Evolutionary conservation across 2,113 vertebrate genomes (phyloP).

Genomic region (Cyrtonyx montezumae): DNA sequence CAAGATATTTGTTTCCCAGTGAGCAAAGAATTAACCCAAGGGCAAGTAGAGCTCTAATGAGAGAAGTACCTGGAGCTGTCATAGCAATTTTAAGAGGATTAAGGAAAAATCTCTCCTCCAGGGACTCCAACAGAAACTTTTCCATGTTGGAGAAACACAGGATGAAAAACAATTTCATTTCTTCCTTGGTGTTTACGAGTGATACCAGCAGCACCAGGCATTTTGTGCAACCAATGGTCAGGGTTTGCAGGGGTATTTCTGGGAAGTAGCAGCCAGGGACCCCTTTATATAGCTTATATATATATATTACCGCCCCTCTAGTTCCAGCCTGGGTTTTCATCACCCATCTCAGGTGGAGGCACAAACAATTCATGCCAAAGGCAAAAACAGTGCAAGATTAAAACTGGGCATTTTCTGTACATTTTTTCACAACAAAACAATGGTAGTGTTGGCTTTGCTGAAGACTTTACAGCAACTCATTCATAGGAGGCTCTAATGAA

Average conservation of each 20-base stretch:
- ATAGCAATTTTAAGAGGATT: constrained; percentile 41
- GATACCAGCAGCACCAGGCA: background rate
- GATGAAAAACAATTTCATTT: constrained; percentile 34
- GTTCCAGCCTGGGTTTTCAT: background rate
- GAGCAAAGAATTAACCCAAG: background rate
- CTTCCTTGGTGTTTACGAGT: constrained; percentile 32
- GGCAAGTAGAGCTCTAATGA: background rate
- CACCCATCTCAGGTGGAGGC: background rate
- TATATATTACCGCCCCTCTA: background rate
- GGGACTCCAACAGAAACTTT: background rate
- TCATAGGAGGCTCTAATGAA: background rate
- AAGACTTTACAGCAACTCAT: background rate
- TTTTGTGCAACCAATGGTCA: background rate
- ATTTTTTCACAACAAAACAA: too few species aligned
- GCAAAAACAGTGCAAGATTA: background rate
- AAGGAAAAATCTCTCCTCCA: constrained; percentile 33
- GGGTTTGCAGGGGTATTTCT: background rate
- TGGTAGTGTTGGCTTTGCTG: background rate
- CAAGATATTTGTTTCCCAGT: background rate
- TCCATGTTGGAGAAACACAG: background rate
- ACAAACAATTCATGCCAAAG: background rate
- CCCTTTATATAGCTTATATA: too few species aligned
- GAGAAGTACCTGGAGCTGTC: background rate
- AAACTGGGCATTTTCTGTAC: background rate
- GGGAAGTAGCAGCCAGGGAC: background rate